phyloP scores from a whole-genome alignment of 2,113 vertebrate genomes.

The Heptranchias perlo region DNA sequence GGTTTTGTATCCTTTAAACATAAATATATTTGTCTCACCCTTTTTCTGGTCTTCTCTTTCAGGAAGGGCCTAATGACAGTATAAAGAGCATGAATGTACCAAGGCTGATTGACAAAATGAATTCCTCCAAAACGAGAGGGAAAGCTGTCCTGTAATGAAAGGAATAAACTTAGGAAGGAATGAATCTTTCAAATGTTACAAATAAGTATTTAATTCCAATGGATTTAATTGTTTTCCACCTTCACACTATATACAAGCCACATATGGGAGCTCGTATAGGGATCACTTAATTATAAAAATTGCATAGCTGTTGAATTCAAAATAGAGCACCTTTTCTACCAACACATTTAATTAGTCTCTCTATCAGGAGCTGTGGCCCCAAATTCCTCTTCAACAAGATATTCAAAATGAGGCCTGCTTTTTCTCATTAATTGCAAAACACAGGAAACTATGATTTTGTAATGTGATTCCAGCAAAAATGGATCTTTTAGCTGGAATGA shows the following conservation, averaged over 20 bases:
- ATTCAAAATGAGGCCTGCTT: conserved; percentile 2
- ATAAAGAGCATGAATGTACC: conserved; percentile 97
- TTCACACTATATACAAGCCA: neutral
- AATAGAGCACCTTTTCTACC: neutral
- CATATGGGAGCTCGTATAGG: neutral
- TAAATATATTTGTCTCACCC: conserved; percentile 61
- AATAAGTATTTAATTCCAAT: neutral
- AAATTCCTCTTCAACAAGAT: neutral
- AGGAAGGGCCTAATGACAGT: conserved; percentile 94
- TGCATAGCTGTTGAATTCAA: neutral
- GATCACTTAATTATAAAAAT: neutral
- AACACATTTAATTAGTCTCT: neutral
- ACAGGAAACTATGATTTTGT: neutral
- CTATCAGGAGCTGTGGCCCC: neutral
- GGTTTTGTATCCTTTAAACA: neutral
- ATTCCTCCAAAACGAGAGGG: conserved; percentile 95
- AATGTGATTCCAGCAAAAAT: neutral
- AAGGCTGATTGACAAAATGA: conserved; percentile 97
- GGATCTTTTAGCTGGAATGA: neutral
- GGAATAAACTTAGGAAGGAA: conserved; percentile 39
- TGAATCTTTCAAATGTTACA: neutral
- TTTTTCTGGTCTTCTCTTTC: conserved; percentile 97
- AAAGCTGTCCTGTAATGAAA: conserved; percentile 83
- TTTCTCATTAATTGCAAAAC: neutral
- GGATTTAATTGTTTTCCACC: neutral